Evolutionary conservation across 1,140 invertebrate genomes (phyloP), one percentile per base, ranked within the genome.

Genomic region (Papilio aristodemus): DNA sequence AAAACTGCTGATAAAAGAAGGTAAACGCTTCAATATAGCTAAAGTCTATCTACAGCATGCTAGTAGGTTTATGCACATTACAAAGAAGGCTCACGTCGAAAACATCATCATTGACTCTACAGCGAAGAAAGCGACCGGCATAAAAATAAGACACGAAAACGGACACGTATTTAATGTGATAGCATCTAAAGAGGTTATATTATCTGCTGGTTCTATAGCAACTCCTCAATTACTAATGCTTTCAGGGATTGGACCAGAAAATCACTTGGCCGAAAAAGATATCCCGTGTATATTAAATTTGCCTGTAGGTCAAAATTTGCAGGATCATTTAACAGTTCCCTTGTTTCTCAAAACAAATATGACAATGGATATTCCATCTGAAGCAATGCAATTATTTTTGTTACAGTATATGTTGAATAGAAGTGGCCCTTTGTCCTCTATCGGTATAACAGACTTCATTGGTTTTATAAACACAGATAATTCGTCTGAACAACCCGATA

Each of bases 241-340:
- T 74, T 87, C 93, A 72, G 80, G 91, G 70, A 76, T 92, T 71
- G 87, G 93, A 69, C 84, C 87, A 75, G 82, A 89, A 84, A 57
- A 76, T 36, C 88, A 92, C 64, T 66, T 92, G 5, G 67, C 84
- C 67, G 75, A 80, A 32, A 71, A 90, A 4, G 88, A 86, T 13
- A 93, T 95, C 7, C 69, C 89, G 0, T 76, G 92, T 0, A 72
- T 93, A 4, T 46, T 89, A 62, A 93, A 95, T 77, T 84, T 96
- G 5, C 93, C 94, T 0, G 96, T 97, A 1, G 96, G 96, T 0
- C 80, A 93, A 59, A 96, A 96, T 84, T 91, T 97, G 0, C 93
- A 95, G 79, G 94, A 95, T 75, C 94, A 95, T 71, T 72, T 84
- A 32, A 78, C 85, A 32, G 77, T 86, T 36, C 85, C 86, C 9